Percentiles rank a stretch among this genome's conserved stretches.
Conservation (phyloP, 1,140 invertebrate species). For the Theocolax elegans region DNA sequence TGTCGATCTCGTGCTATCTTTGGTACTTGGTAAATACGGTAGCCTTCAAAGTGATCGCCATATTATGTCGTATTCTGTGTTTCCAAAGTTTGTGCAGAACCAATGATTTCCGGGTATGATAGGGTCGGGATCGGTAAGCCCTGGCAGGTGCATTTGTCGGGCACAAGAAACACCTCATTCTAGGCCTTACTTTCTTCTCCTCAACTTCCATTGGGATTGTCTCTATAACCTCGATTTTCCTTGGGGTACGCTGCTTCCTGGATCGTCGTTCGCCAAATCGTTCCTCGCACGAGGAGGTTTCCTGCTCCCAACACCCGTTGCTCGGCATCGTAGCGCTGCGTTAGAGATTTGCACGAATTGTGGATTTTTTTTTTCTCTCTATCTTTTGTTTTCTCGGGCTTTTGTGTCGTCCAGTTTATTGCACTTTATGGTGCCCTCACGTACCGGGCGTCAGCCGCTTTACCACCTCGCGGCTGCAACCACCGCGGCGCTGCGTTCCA, state of each 20-base stretch:
- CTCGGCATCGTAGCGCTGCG: conserved; percentile 27
- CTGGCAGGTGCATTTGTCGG: conserved; percentile 43
- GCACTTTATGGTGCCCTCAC: conserved; percentile 37
- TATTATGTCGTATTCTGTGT: conserved; percentile 45
- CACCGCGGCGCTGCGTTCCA: conserved; percentile 66
- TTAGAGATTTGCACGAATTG: too few species aligned
- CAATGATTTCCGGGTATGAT: conserved; percentile 65
- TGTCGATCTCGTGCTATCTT: conserved; percentile 53
- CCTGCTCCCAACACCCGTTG: conserved; percentile 38
- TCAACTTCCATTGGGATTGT: too few species aligned
- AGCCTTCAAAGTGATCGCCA: conserved; percentile 48
- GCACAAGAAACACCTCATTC: conserved; percentile 49
- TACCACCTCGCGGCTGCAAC: conserved; percentile 68
- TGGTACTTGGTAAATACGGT: conserved; percentile 50
- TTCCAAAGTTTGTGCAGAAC: conserved; percentile 65
- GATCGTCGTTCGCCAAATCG: conserved; percentile 50
- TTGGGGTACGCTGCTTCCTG: conserved; percentile 63
- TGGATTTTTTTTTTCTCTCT: conserved; percentile 48
- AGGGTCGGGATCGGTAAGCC: conserved; percentile 46
- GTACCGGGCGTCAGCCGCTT: conserved; percentile 44
- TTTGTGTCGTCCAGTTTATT: conserved; percentile 1
- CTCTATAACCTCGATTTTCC: conserved; percentile 50
- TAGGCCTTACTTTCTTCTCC: too few species aligned
- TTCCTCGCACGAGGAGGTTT: conserved; percentile 33
- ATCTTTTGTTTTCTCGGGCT: neutral